phyloP scores from a whole-genome alignment of 2,888 invertebrate genomes.

The Tenodera sinensis region DNA sequence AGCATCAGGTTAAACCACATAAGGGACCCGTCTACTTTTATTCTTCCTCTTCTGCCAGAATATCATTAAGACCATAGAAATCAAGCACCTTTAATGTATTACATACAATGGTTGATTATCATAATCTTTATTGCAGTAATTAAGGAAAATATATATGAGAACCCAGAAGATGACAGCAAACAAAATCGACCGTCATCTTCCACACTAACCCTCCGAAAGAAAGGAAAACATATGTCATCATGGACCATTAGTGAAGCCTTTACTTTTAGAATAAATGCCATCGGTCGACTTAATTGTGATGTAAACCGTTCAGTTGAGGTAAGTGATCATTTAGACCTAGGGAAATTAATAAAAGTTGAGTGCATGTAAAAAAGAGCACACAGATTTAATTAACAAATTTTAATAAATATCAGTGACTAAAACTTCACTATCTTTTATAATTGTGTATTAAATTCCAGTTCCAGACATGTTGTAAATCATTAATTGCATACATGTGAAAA shows the following conservation, averaged over 20 bases:
- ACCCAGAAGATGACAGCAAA: slow-evolving; percentile 50
- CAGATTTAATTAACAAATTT: too few species aligned
- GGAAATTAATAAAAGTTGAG: not conserved
- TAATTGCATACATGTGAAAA: too few species aligned
- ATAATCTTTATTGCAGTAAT: slow-evolving; percentile 43
- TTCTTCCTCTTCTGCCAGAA: too few species aligned
- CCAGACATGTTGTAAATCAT: too few species aligned
- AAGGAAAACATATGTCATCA: slow-evolving; percentile 62
- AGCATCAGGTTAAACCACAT: too few species aligned
- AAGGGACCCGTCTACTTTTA: too few species aligned
- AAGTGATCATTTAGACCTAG: slow-evolving; percentile 30
- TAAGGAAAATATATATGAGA: slow-evolving; percentile 52
- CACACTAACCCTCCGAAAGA: slow-evolving; percentile 65
- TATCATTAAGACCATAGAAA: too few species aligned
- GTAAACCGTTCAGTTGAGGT: slow-evolving; percentile 67
- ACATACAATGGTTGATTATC: not conserved
- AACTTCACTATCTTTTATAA: too few species aligned
- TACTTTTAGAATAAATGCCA: slow-evolving; percentile 64
- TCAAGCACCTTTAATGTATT: too few species aligned
- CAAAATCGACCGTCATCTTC: slow-evolving; percentile 56
- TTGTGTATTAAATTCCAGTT: too few species aligned
- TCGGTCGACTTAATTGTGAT: slow-evolving; percentile 77
- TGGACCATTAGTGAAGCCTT: slow-evolving; percentile 70
- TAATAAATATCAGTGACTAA: too few species aligned
- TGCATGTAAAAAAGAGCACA: not conserved